Percentiles rank a stretch among this genome's conserved stretches.
These are phyloP conservation scores for Heliconius sara DNA, from an alignment of 2,888 invertebrate genomes.

Conservation along the genomic window DNA sequence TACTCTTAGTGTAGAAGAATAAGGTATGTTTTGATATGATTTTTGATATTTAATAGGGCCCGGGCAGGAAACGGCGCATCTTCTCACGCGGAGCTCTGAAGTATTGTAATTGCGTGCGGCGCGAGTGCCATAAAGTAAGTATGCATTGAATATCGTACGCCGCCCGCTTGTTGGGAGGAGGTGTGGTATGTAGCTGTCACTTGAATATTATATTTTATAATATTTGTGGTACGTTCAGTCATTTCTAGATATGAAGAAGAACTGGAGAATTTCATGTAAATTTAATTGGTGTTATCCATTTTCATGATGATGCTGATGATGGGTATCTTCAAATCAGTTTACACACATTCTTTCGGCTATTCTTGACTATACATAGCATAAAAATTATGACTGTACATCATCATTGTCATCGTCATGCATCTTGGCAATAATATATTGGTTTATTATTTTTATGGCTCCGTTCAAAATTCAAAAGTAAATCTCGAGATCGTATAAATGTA, in stretches of 20 bases:
- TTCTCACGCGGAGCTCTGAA: slow-evolving; percentile 59
- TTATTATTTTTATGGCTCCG: too few species aligned
- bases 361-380: too few species aligned
- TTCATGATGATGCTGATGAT: too few species aligned
- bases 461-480: too few species aligned
- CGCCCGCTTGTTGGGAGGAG: slow-evolving; percentile 43
- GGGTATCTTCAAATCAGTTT: too few species aligned
- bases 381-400: too few species aligned
- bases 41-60: not conserved
- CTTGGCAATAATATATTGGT: too few species aligned
- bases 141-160: slow-evolving; percentile 57
- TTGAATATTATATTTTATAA: not conserved
- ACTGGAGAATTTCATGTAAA: not conserved
- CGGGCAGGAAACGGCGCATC: slow-evolving; percentile 49
- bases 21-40: slow-evolving; percentile 4
- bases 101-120: slow-evolving; percentile 65
- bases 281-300: too few species aligned
- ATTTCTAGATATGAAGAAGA: not conserved
- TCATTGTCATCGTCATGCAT: too few species aligned
- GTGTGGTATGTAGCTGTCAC: slow-evolving; percentile 50
- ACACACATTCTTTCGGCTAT: too few species aligned
- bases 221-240: not conserved
- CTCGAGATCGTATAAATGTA: too few species aligned
- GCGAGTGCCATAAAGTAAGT: slow-evolving; percentile 60
- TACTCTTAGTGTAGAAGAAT: not conserved